These are phyloP conservation scores for Poecilia picta DNA, from an alignment of 2,797 vertebrate species.

Conservation along the genomic window DNA sequence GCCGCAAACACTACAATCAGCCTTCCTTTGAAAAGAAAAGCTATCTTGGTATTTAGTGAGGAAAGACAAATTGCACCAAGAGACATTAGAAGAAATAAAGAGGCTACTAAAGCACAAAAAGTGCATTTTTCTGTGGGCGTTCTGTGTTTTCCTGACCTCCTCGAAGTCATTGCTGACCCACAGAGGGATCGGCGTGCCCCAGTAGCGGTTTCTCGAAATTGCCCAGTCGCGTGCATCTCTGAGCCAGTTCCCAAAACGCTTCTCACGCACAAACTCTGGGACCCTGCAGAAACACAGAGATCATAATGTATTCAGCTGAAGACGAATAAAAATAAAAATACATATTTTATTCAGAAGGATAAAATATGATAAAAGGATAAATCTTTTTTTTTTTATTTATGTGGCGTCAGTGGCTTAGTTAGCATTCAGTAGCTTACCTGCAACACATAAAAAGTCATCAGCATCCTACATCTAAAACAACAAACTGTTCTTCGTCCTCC, in stretches of 20 bases:
- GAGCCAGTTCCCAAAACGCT: slow-evolving; percentile 98
- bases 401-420: background rate
- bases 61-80: slow-evolving; percentile 41
- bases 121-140: slow-evolving; percentile 4
- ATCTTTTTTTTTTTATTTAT: background rate
- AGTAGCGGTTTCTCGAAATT: slow-evolving; percentile 95
- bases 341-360: background rate
- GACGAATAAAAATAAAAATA: background rate
- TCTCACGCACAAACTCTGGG: slow-evolving; percentile 95
- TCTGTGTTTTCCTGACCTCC: slow-evolving; percentile 66
- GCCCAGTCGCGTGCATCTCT: slow-evolving; percentile 96
- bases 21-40: slow-evolving; percentile 21
- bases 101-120: slow-evolving; percentile 9
- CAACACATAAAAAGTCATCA: background rate
- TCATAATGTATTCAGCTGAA: background rate
- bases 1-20: slow-evolving; percentile 11
- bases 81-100: slow-evolving; percentile 24
- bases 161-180: slow-evolving; percentile 94
- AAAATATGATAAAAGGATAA: background rate
- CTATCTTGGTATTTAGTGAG: slow-evolving; percentile 39
- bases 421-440: background rate
- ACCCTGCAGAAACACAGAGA: slow-evolving; percentile 81
- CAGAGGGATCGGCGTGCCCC: slow-evolving; percentile 96
- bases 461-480: slow-evolving; percentile 54
- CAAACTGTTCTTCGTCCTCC: slow-evolving; percentile 27